A percentile compares a stretch with the other conserved stretches of the same genome.
These are phyloP conservation scores for Hyalella azteca DNA, from an alignment of 2,888 invertebrate genomes.

Conservation along the genomic window DNA sequence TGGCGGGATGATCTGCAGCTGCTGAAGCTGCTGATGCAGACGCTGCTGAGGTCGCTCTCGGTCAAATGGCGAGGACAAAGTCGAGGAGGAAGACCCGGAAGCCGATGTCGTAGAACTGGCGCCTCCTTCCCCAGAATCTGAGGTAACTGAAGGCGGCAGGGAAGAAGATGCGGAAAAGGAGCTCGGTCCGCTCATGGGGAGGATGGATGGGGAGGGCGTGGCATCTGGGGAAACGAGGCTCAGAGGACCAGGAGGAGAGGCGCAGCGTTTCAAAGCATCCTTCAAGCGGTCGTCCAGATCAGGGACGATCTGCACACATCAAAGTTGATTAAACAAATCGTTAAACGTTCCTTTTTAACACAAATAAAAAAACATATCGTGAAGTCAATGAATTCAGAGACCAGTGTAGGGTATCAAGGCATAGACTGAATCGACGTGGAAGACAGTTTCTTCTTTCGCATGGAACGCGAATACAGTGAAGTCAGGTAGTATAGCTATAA, in stretches of 20 bases:
- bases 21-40: conserved; percentile 19
- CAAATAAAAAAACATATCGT: too few species aligned
- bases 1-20: conserved; percentile 19
- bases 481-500: too few species aligned
- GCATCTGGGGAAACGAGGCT: not conserved
- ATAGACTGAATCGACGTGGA: too few species aligned
- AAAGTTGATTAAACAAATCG: too few species aligned
- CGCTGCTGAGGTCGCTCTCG: conserved; percentile 19
- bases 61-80: conserved; percentile 4
- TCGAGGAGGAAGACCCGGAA: not conserved
- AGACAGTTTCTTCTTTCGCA: too few species aligned
- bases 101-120: not conserved
- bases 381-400: too few species aligned
- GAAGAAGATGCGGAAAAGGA: not conserved
- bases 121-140: not conserved
- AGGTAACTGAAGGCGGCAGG: too few species aligned
- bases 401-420: too few species aligned
- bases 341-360: too few species aligned
- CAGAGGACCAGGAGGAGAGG: not conserved
- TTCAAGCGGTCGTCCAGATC: conserved; percentile 6
- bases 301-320: conserved; percentile 3
- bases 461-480: too few species aligned
- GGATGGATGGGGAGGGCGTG: conserved; percentile 8
- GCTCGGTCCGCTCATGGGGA: conserved; percentile 11
- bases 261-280: conserved; percentile 2